Conservation (phyloP, 2,113 vertebrate species). For the Cololabis saira region DNA sequence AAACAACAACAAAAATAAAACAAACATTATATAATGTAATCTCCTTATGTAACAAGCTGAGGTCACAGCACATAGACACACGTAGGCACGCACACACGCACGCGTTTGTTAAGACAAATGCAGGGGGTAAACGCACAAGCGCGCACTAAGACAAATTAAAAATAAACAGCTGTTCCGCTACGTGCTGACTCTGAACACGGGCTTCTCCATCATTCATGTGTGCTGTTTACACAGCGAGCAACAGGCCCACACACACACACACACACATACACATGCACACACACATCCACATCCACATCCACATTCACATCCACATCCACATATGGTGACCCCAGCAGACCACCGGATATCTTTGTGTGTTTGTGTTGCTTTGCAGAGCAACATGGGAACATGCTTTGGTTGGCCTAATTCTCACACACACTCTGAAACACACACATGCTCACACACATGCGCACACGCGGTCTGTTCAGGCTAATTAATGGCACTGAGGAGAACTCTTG, state of each 20-base stretch:
- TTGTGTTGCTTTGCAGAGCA: slow-evolving; percentile 28
- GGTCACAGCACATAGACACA: slow-evolving; percentile 32
- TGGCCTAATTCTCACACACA: slow-evolving; percentile 37
- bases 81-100: not conserved
- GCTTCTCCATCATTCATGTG: slow-evolving; percentile 11
- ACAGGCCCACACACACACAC: slow-evolving; percentile 4
- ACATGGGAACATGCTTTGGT: slow-evolving; percentile 48
- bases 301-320: slow-evolving; percentile 7
- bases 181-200: slow-evolving; percentile 8
- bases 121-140: slow-evolving; percentile 25
- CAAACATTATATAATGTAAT: slow-evolving; percentile 77
- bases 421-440: not conserved
- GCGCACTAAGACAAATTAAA: slow-evolving; percentile 20
- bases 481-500: not conserved
- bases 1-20: slow-evolving; percentile 9
- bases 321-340: slow-evolving; percentile 26
- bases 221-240: slow-evolving; percentile 15
- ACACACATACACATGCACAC: slow-evolving; percentile 4
- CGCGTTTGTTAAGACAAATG: slow-evolving; percentile 16
- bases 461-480: slow-evolving; percentile 9
- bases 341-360: slow-evolving; percentile 56
- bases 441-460: not conserved
- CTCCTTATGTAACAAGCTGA: slow-evolving; percentile 76
- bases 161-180: slow-evolving; percentile 33
- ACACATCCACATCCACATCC: not conserved